phyloP scores from a whole-genome alignment of 2,888 invertebrate species.

The Tenthredo distinguenda region DNA sequence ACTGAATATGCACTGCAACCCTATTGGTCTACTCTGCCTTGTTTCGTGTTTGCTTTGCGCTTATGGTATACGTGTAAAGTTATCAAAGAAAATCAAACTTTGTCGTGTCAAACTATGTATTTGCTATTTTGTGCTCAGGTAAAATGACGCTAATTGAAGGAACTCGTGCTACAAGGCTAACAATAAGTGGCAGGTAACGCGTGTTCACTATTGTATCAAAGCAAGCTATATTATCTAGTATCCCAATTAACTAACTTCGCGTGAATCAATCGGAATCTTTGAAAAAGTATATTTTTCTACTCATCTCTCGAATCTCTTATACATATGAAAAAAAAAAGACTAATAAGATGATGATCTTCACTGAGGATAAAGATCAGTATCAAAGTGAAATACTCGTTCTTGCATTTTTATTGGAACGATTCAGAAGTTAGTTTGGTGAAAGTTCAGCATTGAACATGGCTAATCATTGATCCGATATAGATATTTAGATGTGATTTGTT shows the following conservation, averaged over 20 bases:
- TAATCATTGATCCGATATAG: background rate
- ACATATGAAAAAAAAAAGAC: background rate
- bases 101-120: slow-evolving; percentile 29
- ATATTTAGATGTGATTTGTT: background rate
- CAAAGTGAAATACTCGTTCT: background rate
- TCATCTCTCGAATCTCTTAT: background rate
- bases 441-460: background rate
- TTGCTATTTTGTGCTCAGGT: slow-evolving; percentile 1
- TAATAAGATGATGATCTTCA: background rate
- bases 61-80: slow-evolving; percentile 28
- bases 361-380: background rate
- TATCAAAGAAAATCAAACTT: background rate
- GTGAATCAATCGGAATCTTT: background rate
- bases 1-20: slow-evolving; percentile 13
- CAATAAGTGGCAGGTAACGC: background rate
- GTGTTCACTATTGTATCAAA: slow-evolving; percentile 16
- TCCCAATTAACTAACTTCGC: background rate
- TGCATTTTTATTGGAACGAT: background rate
- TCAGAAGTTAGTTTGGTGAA: background rate
- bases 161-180: slow-evolving; percentile 17
- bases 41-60: slow-evolving; percentile 33
- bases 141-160: background rate
- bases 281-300: background rate
- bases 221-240: background rate
- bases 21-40: slow-evolving; percentile 42